A percentile compares a stretch with the other conserved stretches of the same genome.
These are phyloP conservation scores for Neoarius graeffei DNA, from an alignment of 2,113 vertebrate species.

Conservation along the genomic window DNA sequence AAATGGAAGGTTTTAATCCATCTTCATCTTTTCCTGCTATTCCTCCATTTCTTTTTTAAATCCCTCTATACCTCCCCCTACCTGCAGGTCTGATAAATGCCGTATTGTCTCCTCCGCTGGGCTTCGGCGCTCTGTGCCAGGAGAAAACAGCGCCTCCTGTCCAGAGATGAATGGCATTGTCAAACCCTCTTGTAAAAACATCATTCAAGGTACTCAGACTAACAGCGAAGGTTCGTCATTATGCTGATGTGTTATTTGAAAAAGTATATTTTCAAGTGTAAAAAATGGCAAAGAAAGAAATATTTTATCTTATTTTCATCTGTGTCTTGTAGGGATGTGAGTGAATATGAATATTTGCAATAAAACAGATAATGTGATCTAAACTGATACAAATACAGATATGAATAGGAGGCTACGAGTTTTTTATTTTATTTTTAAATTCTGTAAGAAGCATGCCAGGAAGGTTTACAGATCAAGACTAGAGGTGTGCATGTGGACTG, in stretches of 20 bases:
- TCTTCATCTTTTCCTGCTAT: too few species aligned
- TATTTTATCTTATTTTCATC: neutral
- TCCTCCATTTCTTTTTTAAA: neutral
- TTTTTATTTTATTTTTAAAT: too few species aligned
- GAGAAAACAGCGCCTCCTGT: conserved; percentile 59
- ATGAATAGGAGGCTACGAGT: too few species aligned
- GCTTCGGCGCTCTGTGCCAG: conserved; percentile 49
- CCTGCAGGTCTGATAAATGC: conserved; percentile 62
- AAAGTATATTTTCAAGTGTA: neutral
- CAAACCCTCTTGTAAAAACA: conserved; percentile 36
- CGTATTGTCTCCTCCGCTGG: conserved; percentile 48
- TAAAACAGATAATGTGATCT: too few species aligned
- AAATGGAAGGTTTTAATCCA: neutral
- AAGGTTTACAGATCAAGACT: too few species aligned
- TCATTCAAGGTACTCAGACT: conserved; percentile 38
- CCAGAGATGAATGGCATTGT: conserved; percentile 57
- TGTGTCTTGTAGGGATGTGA: neutral
- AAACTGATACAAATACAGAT: too few species aligned
- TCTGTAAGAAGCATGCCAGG: too few species aligned
- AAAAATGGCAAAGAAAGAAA: too few species aligned
- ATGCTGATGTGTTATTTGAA: neutral
- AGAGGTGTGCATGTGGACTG: too few species aligned
- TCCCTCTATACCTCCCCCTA: neutral
- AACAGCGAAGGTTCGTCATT: conserved; percentile 50
- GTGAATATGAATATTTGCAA: too few species aligned